These are phyloP conservation scores for Macroglossus sobrinus DNA, from an alignment of 2,113 vertebrate genomes.

Conservation along the genomic window DNA sequence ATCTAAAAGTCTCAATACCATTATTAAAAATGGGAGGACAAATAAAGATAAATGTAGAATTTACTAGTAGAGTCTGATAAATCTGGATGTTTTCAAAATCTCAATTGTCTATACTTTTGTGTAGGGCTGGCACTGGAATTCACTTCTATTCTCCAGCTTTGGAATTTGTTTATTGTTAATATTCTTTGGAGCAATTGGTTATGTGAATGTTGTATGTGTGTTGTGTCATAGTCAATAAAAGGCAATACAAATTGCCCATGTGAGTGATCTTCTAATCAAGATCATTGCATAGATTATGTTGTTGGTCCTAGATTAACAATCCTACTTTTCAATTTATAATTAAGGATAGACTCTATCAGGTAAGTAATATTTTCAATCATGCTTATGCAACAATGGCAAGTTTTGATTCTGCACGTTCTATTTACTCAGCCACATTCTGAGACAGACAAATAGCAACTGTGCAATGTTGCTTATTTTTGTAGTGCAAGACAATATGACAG, in stretches of 20 bases:
- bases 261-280: neutral
- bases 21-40: neutral
- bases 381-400: neutral
- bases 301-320: neutral
- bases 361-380: neutral
- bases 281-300: neutral
- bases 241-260: neutral
- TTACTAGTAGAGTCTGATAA: neutral
- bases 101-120: neutral
- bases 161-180: neutral
- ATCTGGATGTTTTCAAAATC: neutral
- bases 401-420: neutral
- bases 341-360: neutral
- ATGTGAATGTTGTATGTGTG: too few relatives aligned
- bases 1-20: neutral
- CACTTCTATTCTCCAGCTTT: neutral
- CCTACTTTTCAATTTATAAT: neutral
- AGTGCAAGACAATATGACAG: neutral
- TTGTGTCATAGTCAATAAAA: neutral
- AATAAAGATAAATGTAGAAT: neutral
- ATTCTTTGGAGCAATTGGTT: neutral
- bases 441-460: neutral
- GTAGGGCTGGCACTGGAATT: neutral
- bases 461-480: neutral
- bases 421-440: neutral